phyloP scores from a whole-genome alignment of 2,113 vertebrate species.

The Ornithorhynchus anatinus region DNA sequence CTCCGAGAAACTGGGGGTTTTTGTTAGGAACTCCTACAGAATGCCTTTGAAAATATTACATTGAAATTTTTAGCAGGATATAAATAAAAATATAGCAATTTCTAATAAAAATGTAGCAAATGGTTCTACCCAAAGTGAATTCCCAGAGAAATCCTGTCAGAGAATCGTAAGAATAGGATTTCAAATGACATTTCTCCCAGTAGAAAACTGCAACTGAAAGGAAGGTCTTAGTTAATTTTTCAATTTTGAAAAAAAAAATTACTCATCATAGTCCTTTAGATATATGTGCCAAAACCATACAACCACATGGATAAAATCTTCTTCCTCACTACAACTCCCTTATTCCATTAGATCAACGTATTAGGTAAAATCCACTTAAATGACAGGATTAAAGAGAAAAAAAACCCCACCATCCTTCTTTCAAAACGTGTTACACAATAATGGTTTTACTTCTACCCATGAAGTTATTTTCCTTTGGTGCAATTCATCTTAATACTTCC shows the following conservation, averaged over 20 bases:
- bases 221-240: background rate
- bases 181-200: background rate
- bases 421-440: background rate
- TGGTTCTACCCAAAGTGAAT: background rate
- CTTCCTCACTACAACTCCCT: too few species aligned
- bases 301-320: background rate
- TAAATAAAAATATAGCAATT: slow-evolving; percentile 7
- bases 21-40: slow-evolving; percentile 1
- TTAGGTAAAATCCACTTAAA: background rate
- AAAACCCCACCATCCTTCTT: background rate
- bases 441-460: background rate
- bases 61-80: slow-evolving; percentile 18
- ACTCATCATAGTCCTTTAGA: background rate
- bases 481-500: background rate
- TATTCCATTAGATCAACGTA: background rate
- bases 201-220: background rate
- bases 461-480: too few species aligned
- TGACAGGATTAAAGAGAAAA: background rate
- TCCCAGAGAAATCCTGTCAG: background rate
- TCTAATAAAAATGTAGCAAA: background rate
- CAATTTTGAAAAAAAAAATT: background rate
- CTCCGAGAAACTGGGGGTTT: background rate
- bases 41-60: slow-evolving; percentile 9
- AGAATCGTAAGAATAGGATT: background rate
- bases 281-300: background rate